Evolutionary conservation across 2,797 vertebrate genomes (phyloP).

Genomic region (Spheniscus humboldti): DNA sequence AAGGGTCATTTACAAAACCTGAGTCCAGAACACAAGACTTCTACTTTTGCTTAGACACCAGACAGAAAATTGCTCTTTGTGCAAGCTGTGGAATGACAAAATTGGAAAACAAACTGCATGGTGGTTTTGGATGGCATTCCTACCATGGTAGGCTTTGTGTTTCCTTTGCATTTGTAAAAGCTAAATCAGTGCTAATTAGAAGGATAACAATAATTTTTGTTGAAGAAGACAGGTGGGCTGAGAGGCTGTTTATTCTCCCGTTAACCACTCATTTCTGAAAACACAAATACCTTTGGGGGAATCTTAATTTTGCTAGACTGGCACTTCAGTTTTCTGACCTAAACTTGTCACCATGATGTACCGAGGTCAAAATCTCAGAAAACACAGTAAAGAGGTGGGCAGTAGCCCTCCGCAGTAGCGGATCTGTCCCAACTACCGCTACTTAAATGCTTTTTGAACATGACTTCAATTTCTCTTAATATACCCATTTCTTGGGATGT

Average conservation of each 20-base stretch:
- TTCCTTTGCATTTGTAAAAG: neutral
- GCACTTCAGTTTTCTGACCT: neutral
- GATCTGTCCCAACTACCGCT: neutral
- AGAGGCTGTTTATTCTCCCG: neutral
- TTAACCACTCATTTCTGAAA: neutral
- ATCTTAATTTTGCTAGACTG: neutral
- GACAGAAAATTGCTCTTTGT: constrained; percentile 20
- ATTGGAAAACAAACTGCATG: constrained; percentile 1
- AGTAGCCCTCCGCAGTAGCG: neutral
- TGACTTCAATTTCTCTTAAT: neutral
- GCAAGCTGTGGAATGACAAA: constrained; percentile 17
- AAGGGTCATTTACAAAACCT: neutral
- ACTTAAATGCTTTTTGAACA: neutral
- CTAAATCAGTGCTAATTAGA: neutral
- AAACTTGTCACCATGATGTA: neutral
- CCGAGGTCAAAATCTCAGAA: neutral
- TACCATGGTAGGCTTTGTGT: neutral
- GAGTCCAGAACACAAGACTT: neutral
- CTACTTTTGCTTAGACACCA: neutral
- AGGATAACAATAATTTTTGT: constrained; percentile 1
- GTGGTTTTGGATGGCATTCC: constrained; percentile 22
- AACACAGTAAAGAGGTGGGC: neutral
- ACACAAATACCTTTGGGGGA: neutral
- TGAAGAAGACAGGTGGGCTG: neutral
- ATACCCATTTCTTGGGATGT: neutral